Percentiles rank a stretch among this genome's conserved stretches.
phyloP scores from a whole-genome alignment of 2,797 vertebrate species.

The Sebastes itinus region DNA sequence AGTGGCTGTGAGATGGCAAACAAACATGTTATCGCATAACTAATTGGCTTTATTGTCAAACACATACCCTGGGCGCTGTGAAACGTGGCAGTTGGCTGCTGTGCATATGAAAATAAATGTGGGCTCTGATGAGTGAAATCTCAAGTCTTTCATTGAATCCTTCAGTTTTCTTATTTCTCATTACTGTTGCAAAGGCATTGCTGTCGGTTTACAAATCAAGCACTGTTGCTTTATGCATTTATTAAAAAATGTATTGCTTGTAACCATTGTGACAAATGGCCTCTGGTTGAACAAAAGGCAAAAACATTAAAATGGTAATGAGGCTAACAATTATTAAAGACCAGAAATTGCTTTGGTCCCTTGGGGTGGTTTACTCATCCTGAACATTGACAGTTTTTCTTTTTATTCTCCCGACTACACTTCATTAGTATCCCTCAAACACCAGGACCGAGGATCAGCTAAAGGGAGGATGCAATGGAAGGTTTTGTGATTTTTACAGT shows the following conservation, averaged over 20 bases:
- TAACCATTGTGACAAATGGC: neutral
- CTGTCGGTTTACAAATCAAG: neutral
- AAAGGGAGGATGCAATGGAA: conserved; percentile 41
- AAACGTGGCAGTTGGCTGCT: conserved; percentile 56
- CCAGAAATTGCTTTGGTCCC: neutral
- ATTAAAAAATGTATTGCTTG: neutral
- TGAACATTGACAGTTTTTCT: neutral
- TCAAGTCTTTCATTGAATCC: conserved; percentile 61
- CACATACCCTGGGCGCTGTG: neutral
- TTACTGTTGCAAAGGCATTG: neutral
- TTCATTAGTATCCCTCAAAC: neutral
- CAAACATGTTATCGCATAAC: neutral
- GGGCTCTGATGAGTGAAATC: conserved; percentile 48
- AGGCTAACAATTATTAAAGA: neutral
- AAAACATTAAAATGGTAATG: neutral
- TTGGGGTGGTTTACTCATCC: neutral
- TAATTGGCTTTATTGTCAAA: conserved; percentile 23
- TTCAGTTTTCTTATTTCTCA: conserved; percentile 11
- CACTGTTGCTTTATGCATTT: neutral
- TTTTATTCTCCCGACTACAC: neutral
- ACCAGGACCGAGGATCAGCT: neutral
- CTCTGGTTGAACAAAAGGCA: neutral
- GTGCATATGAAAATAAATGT: conserved; percentile 53
- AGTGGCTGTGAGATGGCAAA: neutral
- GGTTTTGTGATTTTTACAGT: conserved; percentile 57